Evolutionary conservation across 1,140 invertebrate genomes (phyloP), one percentile per base, ranked within the genome.

Genomic region (Hestina assimilis): DNA sequence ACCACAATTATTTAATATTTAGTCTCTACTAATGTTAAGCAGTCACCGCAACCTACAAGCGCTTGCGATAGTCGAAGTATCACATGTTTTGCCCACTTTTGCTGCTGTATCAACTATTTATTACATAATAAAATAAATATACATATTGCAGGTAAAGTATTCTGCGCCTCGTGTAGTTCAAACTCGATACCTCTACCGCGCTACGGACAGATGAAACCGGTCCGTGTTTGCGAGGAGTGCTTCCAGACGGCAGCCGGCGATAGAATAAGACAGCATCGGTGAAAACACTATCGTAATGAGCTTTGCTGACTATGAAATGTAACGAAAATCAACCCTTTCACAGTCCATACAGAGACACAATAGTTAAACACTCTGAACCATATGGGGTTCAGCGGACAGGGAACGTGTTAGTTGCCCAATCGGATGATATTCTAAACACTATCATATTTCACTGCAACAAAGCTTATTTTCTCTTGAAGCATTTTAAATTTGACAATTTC

Each of bases 161-260:
- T 98, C 81, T 99, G 97, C 86, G 94, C 95, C 2, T 92, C 96
- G 23, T 99, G 97, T 85, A 98, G 97, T 60, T 93, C 95, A 8
- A 97, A 98, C 79, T 96, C 94, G 50, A 96, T 98, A 11, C 96
- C 97, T 12, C 86, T 99, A 46, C 97, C 97, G 2, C 95, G 96
- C 64, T 99, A 94, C 86, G 97, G 97, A 6, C 95, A 98, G 62
- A 89, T 93, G 41, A 97, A 96, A 75, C 96, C 97, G 3, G 97
- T 99, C 0, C 92, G 97, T 40, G 97, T 99, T 1, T 99, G 97
- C 83, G 97, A 98, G 70, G 93, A 95, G 52, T 99, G 98, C 89
- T 97, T 95, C 79, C 74, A 68, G 21, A 29, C 45, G 55, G 75
- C 17, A 58, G 68, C 17, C 56, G 57, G 12, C 24, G 66, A 35